Evolutionary conservation across 2,797 vertebrate species (phyloP).

Genomic region (Rhincodon typus): DNA sequence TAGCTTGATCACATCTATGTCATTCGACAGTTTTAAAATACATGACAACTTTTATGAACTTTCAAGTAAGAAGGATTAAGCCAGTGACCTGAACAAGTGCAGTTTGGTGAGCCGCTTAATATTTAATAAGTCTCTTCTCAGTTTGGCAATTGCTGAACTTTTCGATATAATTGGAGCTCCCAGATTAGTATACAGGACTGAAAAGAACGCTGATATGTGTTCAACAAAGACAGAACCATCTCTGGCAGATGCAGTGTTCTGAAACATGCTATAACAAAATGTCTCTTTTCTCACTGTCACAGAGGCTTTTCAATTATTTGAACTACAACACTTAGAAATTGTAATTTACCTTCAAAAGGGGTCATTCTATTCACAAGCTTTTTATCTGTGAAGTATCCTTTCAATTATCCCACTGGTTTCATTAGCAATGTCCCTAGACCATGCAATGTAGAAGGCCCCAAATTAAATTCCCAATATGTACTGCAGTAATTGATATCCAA

Average conservation of each 20-base stretch:
- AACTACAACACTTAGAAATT: background rate
- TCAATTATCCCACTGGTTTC: background rate
- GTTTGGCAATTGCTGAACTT: constrained; percentile 15
- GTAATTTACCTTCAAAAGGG: background rate
- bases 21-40: constrained; percentile 14
- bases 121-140: constrained; percentile 33
- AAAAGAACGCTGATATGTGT: constrained; percentile 20
- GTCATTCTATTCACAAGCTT: background rate
- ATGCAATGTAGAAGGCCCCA: background rate
- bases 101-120: constrained; percentile 27
- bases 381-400: background rate
- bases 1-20: constrained; percentile 7
- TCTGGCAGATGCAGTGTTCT: background rate
- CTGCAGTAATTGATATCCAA: background rate
- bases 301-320: background rate
- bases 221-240: background rate
- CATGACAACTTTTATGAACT: constrained; percentile 10
- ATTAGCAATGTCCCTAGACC: background rate
- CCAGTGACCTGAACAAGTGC: constrained; percentile 29
- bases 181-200: constrained; percentile 3
- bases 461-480: background rate
- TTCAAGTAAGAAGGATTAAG: constrained; percentile 33
- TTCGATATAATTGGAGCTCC: constrained; percentile 14
- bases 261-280: background rate
- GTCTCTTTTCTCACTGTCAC: background rate